Base-by-base conservation (phyloP, 2,797 vertebrate species). In the Sparus aurata region DNA sequence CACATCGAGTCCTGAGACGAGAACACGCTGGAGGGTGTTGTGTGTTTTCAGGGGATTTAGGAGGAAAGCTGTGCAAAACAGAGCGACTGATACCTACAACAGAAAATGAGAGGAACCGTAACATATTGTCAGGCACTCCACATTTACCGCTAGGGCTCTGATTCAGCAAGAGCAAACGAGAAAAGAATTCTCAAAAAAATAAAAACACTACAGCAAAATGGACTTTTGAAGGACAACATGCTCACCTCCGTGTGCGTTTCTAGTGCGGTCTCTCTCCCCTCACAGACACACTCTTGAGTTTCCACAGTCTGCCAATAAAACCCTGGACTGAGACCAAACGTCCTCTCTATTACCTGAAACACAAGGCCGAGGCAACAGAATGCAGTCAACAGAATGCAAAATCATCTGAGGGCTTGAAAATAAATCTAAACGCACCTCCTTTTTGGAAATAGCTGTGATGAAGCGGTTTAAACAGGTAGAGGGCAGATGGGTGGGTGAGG, bases 241-340 rank as follows among this genome's bases (percentile, higher is more conserved):
- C 68, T 83, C 71, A 88, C 93, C 94, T 96, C 91, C 0, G 82
- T 94, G 78, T 94, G 92, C 41, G 47, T 52, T 38, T 91, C 87
- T 22, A 75, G 80, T 70, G 83, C 85, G 0, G 84, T 81, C 66
- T 91, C 69, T 87, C 86, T 82, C 4, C 73, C 72, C 63, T 91
- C 90, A 86, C 93, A 96, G 73, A 85, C 83, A 79, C 83, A 17
- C 68, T 94, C 94, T 80, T 82, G 83, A 8, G 91, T 94, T 89
- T 95, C 93, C 67, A 91, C 50, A 8, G 94, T 95, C 89, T 96
- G 95, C 95, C 94, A 96, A 84, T 91, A 94, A 92, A 96, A 95
- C 60, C 93, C 93, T 75, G 83, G 79, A 76, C 85, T 93, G 62
- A 77, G 65, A 1, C 74, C 84, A 86, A 96, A 96, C 11, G 49